Base-by-base conservation (phyloP, 2,113 vertebrate genomes). In the Zeus faber region DNA sequence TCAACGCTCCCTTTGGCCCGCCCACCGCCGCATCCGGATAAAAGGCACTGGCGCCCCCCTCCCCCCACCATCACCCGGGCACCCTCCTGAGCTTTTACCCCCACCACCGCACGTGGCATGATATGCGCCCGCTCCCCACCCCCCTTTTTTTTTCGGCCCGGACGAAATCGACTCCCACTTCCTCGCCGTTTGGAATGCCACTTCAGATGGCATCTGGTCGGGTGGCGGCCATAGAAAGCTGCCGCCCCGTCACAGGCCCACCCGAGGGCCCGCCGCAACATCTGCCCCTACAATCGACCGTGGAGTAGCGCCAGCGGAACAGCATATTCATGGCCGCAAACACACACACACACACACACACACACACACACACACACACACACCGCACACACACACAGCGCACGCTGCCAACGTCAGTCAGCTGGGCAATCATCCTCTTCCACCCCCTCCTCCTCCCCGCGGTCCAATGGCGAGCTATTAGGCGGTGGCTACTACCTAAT, bases 401-500 rank as follows among this genome's bases (percentile, higher is more conserved):
- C 58, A 9, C 25, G 20, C 53, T 50, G 56, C 80, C 73, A 65
- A 56, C 77, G 49, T 75, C 80, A 76, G 68, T 87, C 85, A 84
- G 82, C 82, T 83, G 79, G 65, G 63, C 79, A 68, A 85, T 78
- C 84, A 78, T 71, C 79, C 80, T 76, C 81, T 82, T 83, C 76
- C 45, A 13, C 14, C 50, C 23, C 53, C 18, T 45, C 41, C 52
- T 27, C 54, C 45, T 47, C 75, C 62, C 62, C 25, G 41, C 54
- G 48, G 56, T 54, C 64, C 69, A 31, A 74, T 76, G 56, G 73
- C 62, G 62, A 76, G 76, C 77, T 72, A 83, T 86, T 85, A 85
- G 83, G 70, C 82, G 55, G 64, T 55, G 51, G 50, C 69, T 65
- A 76, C 76, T 59, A 80, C 81, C 57, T 76, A 72, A 87, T 88